These are phyloP conservation scores for Meteorus sp. DNA, from an alignment of 1,140 invertebrate genomes.

Conservation along the genomic window DNA sequence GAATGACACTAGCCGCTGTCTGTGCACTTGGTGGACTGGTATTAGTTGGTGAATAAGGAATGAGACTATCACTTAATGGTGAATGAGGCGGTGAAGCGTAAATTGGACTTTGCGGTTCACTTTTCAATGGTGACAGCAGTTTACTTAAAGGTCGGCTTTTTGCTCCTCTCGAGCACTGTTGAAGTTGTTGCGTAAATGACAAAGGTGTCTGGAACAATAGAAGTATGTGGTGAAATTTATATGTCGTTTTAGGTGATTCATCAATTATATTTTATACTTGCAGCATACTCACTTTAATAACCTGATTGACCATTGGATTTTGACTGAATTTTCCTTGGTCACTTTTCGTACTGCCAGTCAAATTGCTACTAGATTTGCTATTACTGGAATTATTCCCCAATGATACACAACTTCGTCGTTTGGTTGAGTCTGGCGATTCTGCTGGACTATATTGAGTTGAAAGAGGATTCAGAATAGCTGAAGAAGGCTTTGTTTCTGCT, in stretches of 20 bases:
- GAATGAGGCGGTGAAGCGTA: conserved; percentile 83
- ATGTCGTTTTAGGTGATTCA: background rate
- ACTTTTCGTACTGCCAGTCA: conserved; percentile 69
- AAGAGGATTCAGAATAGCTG: conserved; percentile 63
- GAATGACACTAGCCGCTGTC: conserved; percentile 54
- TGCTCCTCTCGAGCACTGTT: conserved; percentile 65
- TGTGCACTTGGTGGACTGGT: conserved; percentile 55
- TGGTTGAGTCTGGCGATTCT: conserved; percentile 70
- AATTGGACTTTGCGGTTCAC: conserved; percentile 77
- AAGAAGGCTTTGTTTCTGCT: conserved; percentile 71
- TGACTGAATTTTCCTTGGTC: conserved; percentile 63
- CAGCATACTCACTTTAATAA: conserved; percentile 44
- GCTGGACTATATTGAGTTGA: conserved; percentile 57
- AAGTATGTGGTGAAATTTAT: conserved; percentile 19
- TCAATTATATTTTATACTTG: background rate
- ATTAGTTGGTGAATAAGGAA: conserved; percentile 56
- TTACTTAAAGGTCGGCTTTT: conserved; percentile 65
- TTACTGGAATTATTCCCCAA: conserved; percentile 72
- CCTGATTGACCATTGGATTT: conserved; percentile 54
- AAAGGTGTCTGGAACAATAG: conserved; percentile 56
- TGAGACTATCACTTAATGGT: conserved; percentile 71
- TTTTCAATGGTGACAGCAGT: conserved; percentile 71
- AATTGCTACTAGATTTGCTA: conserved; percentile 72
- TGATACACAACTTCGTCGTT: conserved; percentile 72
- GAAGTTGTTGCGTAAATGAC: conserved; percentile 78